Percentiles rank a stretch among this genome's conserved stretches.
Conservation (phyloP, 2,888 invertebrate genomes). For the Leucoma salicis region DNA sequence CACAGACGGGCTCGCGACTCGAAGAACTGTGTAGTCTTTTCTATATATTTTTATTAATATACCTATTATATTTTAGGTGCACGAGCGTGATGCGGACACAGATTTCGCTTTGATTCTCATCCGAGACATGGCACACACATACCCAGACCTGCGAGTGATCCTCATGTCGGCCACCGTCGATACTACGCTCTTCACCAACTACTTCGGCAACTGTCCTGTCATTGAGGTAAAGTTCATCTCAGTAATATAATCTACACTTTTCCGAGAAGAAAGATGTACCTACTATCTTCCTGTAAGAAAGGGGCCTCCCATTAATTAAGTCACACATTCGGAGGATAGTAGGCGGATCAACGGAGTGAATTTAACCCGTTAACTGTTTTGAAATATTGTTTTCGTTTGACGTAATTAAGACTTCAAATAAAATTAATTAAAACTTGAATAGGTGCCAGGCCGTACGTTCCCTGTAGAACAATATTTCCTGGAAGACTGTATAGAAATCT, state of each 20-base stretch:
- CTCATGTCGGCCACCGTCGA: conserved; percentile 99
- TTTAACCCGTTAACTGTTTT: no score
- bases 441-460: conserved; percentile 91
- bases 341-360: no score
- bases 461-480: conserved; percentile 96
- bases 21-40: no score
- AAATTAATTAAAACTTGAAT: no score
- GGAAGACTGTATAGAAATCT: conserved; percentile 95
- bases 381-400: no score
- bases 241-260: neutral
- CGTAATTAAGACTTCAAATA: no score
- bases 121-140: conserved; percentile 96
- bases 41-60: no score
- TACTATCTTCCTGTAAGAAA: no score
- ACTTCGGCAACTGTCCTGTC: conserved; percentile 95
- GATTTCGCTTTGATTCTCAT: conserved; percentile 97
- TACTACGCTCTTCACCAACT: conserved; percentile 93
- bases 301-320: no score
- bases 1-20: no score
- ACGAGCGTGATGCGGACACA: conserved; percentile 92
- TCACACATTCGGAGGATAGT: no score
- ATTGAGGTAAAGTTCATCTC: conserved; percentile 83
- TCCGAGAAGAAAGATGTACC: no score
- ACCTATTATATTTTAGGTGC: conserved; percentile 67
- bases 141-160: conserved; percentile 95